Base-by-base conservation (phyloP, 2,888 invertebrate species). In the Cephus sareptanus region DNA sequence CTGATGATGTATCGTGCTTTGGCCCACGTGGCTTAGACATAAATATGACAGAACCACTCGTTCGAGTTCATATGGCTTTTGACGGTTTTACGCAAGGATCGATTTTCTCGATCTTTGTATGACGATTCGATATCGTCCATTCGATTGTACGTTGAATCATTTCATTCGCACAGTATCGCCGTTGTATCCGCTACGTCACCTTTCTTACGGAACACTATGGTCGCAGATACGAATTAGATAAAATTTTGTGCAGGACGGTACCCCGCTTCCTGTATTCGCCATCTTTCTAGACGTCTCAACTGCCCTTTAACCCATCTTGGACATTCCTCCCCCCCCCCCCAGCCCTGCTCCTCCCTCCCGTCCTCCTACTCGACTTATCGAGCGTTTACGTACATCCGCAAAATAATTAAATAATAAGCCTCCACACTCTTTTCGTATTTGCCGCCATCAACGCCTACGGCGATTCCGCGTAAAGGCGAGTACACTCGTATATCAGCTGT, bases 241-340 rank as follows among this genome's bases (percentile, higher is more conserved):
- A 56, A 56, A 56, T 56, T 56, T 56, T 56, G 3, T 15, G 6
- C 15, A 40, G 1, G 6, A 40, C 23, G 9, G 34, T 34, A 34
- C 34, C 34, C 34, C 34, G 23, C 23, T 56, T 56, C 56, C 56
- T 23, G 23, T 56, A 9, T 56, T 56, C 56, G 9, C 23, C 23
- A 23, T 23, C 0, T 56, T 56, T 23, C 6, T 9, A 23, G 56
- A 23, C 23, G 9, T 56, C 23, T 6, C 15, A 2, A 9, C 2
- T 56, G 56, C 56, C 56, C 56, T 56, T 56, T 56, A 0, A 56
- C 2, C 56, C 23, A 6, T 56, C 56, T 56, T 56, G 56, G 56
- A 1, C 9, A 56, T 9, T 2, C 2, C 2, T 0, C 4, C 4
- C 15, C 2, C 0, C 4, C 37, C 4, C 12, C 15, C 37, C 4